Percentiles rank a stretch among this genome's conserved stretches.
phyloP scores from a whole-genome alignment of 2,888 invertebrate genomes.

The Tupiocoris notatus region DNA sequence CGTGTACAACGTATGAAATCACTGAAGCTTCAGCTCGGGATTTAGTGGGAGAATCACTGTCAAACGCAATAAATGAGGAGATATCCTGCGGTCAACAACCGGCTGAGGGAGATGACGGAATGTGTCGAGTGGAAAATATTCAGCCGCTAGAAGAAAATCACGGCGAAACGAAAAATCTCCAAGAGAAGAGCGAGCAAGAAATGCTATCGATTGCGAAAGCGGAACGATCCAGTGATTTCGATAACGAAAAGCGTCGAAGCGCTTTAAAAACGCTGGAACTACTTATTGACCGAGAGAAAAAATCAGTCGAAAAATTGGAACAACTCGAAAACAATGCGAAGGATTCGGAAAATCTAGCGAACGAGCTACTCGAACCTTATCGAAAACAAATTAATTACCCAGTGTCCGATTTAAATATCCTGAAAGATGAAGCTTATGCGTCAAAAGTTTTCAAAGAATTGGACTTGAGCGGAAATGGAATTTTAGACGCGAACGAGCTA shows the following conservation, averaged over 20 bases:
- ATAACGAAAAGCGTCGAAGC: background rate
- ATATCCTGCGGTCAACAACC: background rate
- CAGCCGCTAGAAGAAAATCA: background rate
- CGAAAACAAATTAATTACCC: background rate
- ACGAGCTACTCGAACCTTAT: conserved; percentile 1
- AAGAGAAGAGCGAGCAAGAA: too few species aligned
- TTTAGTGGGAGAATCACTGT: too few species aligned
- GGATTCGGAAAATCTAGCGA: background rate
- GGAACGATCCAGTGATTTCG: background rate
- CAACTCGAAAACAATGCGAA: background rate
- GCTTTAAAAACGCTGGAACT: background rate
- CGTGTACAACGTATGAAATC: too few species aligned
- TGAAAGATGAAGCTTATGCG: background rate
- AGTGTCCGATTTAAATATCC: background rate
- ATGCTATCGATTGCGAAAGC: too few species aligned
- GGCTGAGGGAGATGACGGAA: background rate
- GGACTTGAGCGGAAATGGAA: conserved; percentile 1
- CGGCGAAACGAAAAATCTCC: background rate
- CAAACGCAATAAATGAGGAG: too few species aligned
- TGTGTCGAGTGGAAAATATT: background rate
- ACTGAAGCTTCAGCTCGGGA: too few species aligned
- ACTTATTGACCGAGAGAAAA: background rate
- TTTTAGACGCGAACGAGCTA: conserved; percentile 12
- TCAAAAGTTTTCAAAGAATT: background rate
- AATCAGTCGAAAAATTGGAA: background rate